Evolutionary conservation across 2,888 invertebrate species (phyloP).

Genomic region (Stenichneumon culpator): DNA sequence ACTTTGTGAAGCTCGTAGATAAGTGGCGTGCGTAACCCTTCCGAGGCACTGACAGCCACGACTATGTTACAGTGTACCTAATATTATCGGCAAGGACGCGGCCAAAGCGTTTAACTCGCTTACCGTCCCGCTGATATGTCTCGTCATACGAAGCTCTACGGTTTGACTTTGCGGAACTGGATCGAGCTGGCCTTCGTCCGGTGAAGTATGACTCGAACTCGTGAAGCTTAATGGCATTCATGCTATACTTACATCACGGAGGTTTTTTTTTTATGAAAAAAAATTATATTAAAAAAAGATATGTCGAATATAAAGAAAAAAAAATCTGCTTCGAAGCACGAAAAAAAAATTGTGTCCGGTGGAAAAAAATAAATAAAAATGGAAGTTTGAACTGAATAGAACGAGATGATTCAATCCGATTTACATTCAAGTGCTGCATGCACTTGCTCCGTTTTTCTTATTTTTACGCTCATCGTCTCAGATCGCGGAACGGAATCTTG

Average conservation of each 20-base stretch:
- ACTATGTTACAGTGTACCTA: conserved; percentile 40
- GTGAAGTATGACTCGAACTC: conserved; percentile 44
- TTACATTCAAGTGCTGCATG: neutral
- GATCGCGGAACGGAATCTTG: neutral
- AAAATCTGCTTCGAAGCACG: neutral
- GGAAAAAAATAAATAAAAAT: neutral
- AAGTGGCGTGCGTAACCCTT: conserved; percentile 26
- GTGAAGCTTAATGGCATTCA: conserved; percentile 32
- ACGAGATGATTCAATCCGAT: neutral
- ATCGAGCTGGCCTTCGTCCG: conserved; percentile 41
- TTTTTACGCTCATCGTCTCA: neutral
- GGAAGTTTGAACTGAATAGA: neutral
- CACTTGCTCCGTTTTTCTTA: neutral
- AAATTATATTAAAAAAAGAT: too few species aligned
- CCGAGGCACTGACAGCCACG: neutral
- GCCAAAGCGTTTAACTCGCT: conserved; percentile 54
- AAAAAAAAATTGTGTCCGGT: neutral
- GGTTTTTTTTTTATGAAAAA: neutral
- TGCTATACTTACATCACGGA: neutral
- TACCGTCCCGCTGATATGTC: conserved; percentile 29
- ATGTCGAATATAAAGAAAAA: neutral
- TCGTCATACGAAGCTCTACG: conserved; percentile 52
- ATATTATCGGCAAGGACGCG: conserved; percentile 52
- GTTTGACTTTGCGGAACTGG: conserved; percentile 49
- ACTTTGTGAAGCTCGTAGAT: conserved; percentile 27